Evolutionary conservation across 2,888 invertebrate genomes (phyloP).

Genomic region (Diadromus collaris): DNA sequence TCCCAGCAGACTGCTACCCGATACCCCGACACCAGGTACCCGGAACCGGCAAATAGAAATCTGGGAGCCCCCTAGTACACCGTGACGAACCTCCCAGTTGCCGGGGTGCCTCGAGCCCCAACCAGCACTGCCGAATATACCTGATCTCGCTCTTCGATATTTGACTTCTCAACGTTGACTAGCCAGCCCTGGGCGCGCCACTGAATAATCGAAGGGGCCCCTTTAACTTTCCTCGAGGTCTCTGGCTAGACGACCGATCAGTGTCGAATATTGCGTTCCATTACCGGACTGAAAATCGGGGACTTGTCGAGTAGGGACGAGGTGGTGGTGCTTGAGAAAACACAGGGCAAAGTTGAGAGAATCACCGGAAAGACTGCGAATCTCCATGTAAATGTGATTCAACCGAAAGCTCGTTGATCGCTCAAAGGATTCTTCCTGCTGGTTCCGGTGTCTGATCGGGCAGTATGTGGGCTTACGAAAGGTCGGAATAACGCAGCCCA

Average conservation of each 20-base stretch:
- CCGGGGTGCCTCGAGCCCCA: slow-evolving; percentile 12
- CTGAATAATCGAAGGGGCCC: slow-evolving; percentile 38
- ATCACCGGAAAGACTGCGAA: slow-evolving; percentile 1
- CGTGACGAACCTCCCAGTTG: not conserved
- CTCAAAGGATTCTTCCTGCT: slow-evolving; percentile 37
- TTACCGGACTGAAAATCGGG: not conserved
- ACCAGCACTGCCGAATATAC: not conserved
- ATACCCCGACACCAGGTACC: no score
- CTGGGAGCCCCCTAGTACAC: not conserved
- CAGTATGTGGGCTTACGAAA: no score
- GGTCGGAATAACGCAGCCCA: not conserved
- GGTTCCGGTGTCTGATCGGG: not conserved
- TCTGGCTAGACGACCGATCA: not conserved
- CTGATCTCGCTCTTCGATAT: slow-evolving; percentile 48
- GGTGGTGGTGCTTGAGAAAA: not conserved
- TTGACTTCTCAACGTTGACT: slow-evolving; percentile 54
- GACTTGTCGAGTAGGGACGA: not conserved
- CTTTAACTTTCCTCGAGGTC: slow-evolving; percentile 1
- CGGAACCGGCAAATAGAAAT: not conserved
- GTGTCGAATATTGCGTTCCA: not conserved
- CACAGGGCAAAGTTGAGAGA: not conserved
- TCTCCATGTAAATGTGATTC: slow-evolving; percentile 47
- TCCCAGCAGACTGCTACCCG: not conserved
- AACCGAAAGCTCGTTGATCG: slow-evolving; percentile 25
- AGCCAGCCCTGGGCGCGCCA: slow-evolving; percentile 6